Percentiles rank a stretch among this genome's conserved stretches.
phyloP scores from a whole-genome alignment of 2,113 vertebrate species.

The Lutjanus erythropterus region DNA sequence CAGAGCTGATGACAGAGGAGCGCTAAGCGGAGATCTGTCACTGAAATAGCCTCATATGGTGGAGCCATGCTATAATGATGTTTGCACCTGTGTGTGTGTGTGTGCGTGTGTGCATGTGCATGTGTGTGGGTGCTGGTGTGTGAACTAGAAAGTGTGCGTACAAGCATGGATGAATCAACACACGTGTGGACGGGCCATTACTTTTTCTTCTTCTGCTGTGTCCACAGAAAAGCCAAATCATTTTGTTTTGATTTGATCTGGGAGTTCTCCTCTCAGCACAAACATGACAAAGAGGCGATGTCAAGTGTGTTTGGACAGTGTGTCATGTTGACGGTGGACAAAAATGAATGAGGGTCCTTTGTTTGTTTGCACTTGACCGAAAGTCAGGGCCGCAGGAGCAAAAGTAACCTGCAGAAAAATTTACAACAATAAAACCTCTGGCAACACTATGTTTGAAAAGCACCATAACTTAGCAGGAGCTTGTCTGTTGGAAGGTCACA shows the following conservation, averaged over 20 bases:
- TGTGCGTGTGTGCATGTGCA: slow-evolving; percentile 15
- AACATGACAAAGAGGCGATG: slow-evolving; percentile 56
- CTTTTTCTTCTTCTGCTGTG: slow-evolving; percentile 56
- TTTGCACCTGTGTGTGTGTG: slow-evolving; percentile 36
- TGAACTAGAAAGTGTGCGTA: neutral
- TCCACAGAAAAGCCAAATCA: slow-evolving; percentile 57
- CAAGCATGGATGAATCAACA: neutral
- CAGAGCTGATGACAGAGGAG: slow-evolving; percentile 89
- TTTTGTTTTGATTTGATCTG: slow-evolving; percentile 62
- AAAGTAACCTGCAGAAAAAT: slow-evolving; percentile 10
- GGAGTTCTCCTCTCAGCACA: slow-evolving; percentile 46
- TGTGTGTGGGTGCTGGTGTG: slow-evolving; percentile 29
- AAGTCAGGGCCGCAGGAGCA: neutral
- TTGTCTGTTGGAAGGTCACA: neutral
- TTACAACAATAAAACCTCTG: slow-evolving; percentile 9
- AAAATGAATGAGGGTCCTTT: slow-evolving; percentile 21
- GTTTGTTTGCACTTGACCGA: slow-evolving; percentile 34
- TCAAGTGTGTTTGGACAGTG: slow-evolving; percentile 52
- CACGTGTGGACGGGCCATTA: slow-evolving; percentile 20
- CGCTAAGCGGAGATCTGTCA: slow-evolving; percentile 89
- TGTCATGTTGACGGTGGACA: slow-evolving; percentile 29
- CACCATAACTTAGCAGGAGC: neutral
- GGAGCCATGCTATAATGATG: slow-evolving; percentile 63
- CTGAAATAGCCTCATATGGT: slow-evolving; percentile 82
- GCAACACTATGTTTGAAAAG: neutral